Conservation (phyloP, 1,140 invertebrate genomes). For the Harlomillsia oculata region DNA sequence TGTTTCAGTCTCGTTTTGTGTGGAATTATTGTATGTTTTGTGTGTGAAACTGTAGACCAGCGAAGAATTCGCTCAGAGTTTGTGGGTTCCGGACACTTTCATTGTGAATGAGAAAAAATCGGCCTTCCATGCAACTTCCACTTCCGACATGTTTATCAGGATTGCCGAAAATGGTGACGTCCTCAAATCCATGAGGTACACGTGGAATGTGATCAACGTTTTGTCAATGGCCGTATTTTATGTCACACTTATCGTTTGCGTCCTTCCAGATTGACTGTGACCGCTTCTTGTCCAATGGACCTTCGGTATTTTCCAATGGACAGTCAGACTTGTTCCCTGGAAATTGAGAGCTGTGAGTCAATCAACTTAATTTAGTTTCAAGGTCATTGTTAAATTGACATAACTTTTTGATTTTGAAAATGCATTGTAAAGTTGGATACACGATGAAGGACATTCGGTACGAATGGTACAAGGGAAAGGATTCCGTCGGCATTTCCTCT, state of each 20-base stretch:
- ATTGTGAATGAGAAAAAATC: constrained; percentile 97
- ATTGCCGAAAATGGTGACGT: constrained; percentile 89
- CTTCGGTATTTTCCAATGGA: constrained; percentile 52
- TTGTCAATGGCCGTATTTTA: not conserved
- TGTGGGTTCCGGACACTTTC: constrained; percentile 97
- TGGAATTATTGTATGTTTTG: not conserved
- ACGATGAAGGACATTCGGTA: not conserved
- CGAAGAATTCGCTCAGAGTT: constrained; percentile 89
- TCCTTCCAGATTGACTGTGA: constrained; percentile 71
- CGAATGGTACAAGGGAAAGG: not conserved
- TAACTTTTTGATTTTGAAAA: too few relatives aligned
- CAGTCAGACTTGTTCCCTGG: constrained; percentile 36
- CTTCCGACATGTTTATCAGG: constrained; percentile 90
- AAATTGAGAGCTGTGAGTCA: constrained; percentile 24
- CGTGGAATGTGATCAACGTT: not conserved
- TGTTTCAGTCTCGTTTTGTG: not conserved
- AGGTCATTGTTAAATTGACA: too few relatives aligned
- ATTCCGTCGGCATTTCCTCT: not conserved
- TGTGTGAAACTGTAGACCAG: constrained; percentile 41
- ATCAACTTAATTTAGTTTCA: too few relatives aligned
- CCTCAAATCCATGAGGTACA: constrained; percentile 77
- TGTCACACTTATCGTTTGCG: not conserved
- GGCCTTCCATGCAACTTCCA: constrained; percentile 94
- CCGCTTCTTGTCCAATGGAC: constrained; percentile 51
- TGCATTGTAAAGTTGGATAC: too few relatives aligned